Conservation (phyloP, 2,113 vertebrate genomes). For the Sus scrofa region T2T-Sscrofa CM000828.6:72079001-72079500, state of each 20-base stretch:
- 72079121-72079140: not conserved
- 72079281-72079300: not conserved
- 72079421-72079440: not conserved
- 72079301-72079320: not conserved
- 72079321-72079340: not conserved
- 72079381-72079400: not conserved
- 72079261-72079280: not conserved
- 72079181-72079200: not conserved
- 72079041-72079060: not conserved
- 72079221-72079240: not conserved
- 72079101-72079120: not conserved
- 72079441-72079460: not conserved
- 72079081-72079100: not conserved
- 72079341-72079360: not conserved
- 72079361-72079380: not conserved
- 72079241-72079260: not conserved
- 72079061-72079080: not conserved
- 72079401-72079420: not conserved
- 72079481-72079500: fast-evolving
- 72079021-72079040: fast-evolving
- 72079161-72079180: not conserved
- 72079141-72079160: not conserved
- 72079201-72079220: not conserved
- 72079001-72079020: not conserved
- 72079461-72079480: not conserved